Conservation (phyloP, 2,888 invertebrate species). For the Amphimallon solstitiale region DNA sequence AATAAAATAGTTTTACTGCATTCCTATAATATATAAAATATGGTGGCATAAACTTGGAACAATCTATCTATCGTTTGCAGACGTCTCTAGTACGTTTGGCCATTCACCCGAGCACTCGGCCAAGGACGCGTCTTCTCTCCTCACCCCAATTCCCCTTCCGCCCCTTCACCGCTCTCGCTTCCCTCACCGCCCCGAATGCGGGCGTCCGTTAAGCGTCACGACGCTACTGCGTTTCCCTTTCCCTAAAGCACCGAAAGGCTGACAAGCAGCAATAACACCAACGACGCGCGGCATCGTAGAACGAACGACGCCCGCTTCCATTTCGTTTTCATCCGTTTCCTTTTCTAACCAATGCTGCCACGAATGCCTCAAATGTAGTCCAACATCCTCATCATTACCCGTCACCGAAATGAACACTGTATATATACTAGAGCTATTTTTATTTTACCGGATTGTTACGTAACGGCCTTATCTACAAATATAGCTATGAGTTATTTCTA, state of each 20-base stretch:
- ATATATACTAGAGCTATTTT: conserved; percentile 8
- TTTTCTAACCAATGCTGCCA: conserved; percentile 38
- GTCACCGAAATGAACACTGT: no score
- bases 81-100: conserved; percentile 53
- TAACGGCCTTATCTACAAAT: conserved; percentile 20
- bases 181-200: conserved; percentile 20
- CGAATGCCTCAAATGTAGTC: not conserved
- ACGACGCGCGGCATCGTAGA: not conserved
- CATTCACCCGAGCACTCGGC: conserved; percentile 64
- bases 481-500: conserved; percentile 19
- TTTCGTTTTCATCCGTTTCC: conserved; percentile 54
- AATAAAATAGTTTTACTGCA: no score
- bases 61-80: conserved; percentile 40
- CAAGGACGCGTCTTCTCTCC: conserved; percentile 57
- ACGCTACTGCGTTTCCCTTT: conserved; percentile 65
- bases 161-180: conserved; percentile 39
- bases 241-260: conserved; percentile 37
- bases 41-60: no score
- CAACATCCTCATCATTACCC: no score
- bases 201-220: conserved; percentile 42
- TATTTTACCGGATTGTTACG: conserved; percentile 23
- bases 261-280: not conserved
- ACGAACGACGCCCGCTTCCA: conserved; percentile 64
- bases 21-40: no score
- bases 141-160: conserved; percentile 41